Percentiles rank a stretch among this genome's conserved stretches.
Evolutionary conservation across 2,113 vertebrate genomes (phyloP).

Genomic region (Cyprinodon brontotheroides): DNA sequence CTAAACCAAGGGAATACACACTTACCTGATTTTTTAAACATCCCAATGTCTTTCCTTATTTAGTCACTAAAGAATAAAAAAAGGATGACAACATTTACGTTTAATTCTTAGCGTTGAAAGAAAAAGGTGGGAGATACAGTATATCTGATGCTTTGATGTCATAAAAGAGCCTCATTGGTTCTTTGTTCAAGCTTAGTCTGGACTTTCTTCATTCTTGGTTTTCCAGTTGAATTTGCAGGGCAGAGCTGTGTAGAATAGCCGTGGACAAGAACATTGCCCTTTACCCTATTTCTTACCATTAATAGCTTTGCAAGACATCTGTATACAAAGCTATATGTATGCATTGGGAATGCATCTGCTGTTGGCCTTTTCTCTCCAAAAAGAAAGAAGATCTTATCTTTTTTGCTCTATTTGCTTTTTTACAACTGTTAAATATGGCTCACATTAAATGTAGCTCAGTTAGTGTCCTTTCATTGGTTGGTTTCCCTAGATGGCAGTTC

Average conservation of each 20-base stretch:
- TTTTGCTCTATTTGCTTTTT: neutral
- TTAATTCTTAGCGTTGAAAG: constrained; percentile 51
- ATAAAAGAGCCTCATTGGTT: constrained; percentile 31
- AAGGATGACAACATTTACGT: constrained; percentile 73
- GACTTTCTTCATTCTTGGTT: constrained; percentile 14
- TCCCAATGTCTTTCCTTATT: constrained; percentile 56
- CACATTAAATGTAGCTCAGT: neutral
- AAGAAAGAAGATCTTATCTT: neutral
- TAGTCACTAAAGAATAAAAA: constrained; percentile 60
- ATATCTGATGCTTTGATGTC: constrained; percentile 43
- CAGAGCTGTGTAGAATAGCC: constrained; percentile 30
- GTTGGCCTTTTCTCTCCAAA: constrained; percentile 3
- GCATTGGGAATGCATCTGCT: constrained; percentile 37
- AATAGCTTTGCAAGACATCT: constrained; percentile 39
- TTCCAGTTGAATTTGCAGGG: constrained; percentile 18
- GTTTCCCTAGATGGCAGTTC: neutral
- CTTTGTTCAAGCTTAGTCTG: constrained; percentile 47
- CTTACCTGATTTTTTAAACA: constrained; percentile 73
- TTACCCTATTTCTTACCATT: constrained; percentile 1
- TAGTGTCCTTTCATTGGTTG: neutral
- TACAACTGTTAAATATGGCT: neutral
- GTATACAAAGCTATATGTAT: constrained; percentile 20
- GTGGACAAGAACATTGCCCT: neutral
- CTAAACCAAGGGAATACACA: constrained; percentile 72
- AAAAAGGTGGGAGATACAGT: constrained; percentile 49